Percentiles rank a stretch among this genome's conserved stretches.
Evolutionary conservation across 2,888 invertebrate genomes (phyloP).

Genomic region (Cephus sareptanus): DNA sequence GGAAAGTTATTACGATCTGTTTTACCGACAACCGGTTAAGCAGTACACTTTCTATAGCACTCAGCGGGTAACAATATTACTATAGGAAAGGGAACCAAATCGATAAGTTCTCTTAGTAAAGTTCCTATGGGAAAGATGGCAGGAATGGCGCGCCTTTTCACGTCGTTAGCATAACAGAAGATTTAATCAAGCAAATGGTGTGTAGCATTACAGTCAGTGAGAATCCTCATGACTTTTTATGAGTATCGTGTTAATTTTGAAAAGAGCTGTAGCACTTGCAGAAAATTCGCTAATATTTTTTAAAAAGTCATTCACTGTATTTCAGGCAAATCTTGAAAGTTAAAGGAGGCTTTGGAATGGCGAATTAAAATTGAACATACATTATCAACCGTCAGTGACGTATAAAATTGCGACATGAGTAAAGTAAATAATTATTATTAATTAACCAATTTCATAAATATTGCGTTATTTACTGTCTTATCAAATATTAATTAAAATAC

Average conservation of each 20-base stretch:
- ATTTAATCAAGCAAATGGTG: constrained; percentile 4
- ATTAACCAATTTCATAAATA: neutral
- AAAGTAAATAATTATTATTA: neutral
- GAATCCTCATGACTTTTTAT: neutral
- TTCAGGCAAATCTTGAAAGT: neutral
- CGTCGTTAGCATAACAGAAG: neutral
- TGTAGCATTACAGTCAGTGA: neutral
- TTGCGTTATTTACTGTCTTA: neutral
- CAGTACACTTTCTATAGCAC: no score
- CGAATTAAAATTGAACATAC: neutral
- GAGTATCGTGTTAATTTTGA: neutral
- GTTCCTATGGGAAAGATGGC: neutral
- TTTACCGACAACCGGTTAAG: no score
- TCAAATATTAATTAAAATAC: neutral
- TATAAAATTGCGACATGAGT: neutral
- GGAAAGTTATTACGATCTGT: no score
- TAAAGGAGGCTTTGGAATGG: neutral
- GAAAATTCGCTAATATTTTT: neutral
- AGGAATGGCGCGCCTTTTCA: neutral
- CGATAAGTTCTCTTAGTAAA: no score
- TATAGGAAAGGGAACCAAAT: no score
- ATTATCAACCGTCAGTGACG: neutral
- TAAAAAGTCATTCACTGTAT: neutral
- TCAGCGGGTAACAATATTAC: no score
- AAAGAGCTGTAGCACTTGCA: neutral